Conservation (phyloP, 2,888 invertebrate genomes). For the Homarus gammarus region DNA sequence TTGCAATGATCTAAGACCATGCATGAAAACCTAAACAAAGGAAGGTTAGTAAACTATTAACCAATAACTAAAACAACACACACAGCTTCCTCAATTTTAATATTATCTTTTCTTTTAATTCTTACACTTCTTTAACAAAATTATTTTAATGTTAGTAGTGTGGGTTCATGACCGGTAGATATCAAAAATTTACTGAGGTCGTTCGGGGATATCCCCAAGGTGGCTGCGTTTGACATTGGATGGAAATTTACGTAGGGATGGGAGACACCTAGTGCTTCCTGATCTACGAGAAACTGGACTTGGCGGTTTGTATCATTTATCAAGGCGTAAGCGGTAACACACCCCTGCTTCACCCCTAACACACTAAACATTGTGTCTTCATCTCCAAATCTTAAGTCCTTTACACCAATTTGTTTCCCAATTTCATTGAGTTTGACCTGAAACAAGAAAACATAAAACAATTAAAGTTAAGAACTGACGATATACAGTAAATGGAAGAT, state of each 20-base stretch:
- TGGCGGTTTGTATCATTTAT: slow-evolving; percentile 78
- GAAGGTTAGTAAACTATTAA: no score
- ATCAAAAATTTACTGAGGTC: slow-evolving; percentile 77
- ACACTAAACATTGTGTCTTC: slow-evolving; percentile 78
- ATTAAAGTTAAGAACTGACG: not conserved
- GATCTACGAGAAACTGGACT: slow-evolving; percentile 78
- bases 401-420: slow-evolving; percentile 78
- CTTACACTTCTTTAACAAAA: not conserved
- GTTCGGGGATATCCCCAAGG: slow-evolving; percentile 77
- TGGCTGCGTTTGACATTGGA: slow-evolving; percentile 78
- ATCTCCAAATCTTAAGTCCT: slow-evolving; percentile 79
- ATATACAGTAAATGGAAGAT: no score
- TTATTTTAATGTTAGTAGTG: slow-evolving; percentile 27
- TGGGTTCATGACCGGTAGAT: slow-evolving; percentile 77
- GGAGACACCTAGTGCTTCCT: slow-evolving; percentile 77
- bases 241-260: slow-evolving; percentile 78
- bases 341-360: slow-evolving; percentile 79
- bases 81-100: no score
- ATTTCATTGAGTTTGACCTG: slow-evolving; percentile 78
- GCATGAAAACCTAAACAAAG: no score
- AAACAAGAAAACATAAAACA: not conserved
- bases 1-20: no score
- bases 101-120: not conserved
- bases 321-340: slow-evolving; percentile 79
- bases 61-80: no score